These are phyloP conservation scores for Bufo gargarizans DNA, from an alignment of 2,113 vertebrate species.

Conservation along the genomic window DNA sequence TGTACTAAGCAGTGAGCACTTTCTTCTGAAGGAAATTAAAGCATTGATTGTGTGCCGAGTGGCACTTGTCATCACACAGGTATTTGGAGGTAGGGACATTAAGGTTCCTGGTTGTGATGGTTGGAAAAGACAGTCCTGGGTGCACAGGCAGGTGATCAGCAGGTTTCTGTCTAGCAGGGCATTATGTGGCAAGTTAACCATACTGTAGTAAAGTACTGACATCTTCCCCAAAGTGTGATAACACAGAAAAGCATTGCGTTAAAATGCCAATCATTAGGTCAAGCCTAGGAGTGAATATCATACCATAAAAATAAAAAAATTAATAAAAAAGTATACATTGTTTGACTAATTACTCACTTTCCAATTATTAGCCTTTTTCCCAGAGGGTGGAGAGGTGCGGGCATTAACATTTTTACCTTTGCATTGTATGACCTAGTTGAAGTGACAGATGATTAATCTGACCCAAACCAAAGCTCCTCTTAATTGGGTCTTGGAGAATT, in stretches of 20 bases:
- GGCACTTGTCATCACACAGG: no score
- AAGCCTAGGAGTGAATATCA: not conserved
- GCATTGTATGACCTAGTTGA: conserved; percentile 49
- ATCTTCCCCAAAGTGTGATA: not conserved
- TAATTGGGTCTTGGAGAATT: conserved; percentile 55
- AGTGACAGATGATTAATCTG: conserved; percentile 56
- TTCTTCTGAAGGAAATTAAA: no score
- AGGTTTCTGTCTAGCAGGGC: no score
- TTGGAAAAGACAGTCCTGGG: no score
- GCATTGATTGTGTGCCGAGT: no score
- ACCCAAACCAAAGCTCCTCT: conserved; percentile 34
- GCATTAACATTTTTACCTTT: conserved; percentile 15
- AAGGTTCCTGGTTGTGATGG: no score
- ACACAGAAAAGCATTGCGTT: not conserved
- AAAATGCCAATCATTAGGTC: not conserved
- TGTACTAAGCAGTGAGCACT: no score
- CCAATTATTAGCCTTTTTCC: conserved; percentile 5
- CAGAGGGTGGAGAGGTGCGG: not conserved
- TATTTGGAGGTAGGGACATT: no score
- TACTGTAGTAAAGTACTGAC: no score
- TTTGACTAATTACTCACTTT: conserved; percentile 1
- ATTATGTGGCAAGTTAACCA: no score
- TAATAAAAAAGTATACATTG: not conserved
- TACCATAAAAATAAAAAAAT: no score
- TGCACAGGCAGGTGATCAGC: no score